Evolutionary conservation across 92 coral and sea anemone species (phyloP).

Genomic region (Siderastrea siderea): DNA sequence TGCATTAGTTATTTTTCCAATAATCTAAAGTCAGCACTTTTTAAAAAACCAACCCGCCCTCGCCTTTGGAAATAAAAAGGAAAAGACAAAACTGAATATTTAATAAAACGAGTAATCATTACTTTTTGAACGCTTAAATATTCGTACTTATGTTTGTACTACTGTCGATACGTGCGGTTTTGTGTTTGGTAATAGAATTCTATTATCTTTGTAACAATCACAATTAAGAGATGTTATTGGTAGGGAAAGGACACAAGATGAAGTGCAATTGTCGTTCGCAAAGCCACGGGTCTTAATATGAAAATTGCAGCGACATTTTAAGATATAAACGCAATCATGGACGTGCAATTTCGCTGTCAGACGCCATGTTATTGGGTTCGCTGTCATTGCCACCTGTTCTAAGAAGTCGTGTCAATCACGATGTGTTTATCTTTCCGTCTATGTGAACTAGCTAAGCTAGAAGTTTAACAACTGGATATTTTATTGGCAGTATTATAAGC

Average conservation of each 20-base stretch:
- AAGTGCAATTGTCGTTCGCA: slow-evolving; percentile 33
- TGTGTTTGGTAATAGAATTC: slow-evolving; percentile 65
- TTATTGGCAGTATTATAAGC: slow-evolving; percentile 26
- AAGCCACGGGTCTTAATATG: slow-evolving; percentile 68
- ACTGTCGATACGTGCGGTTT: slow-evolving; percentile 62
- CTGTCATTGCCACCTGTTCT: slow-evolving; percentile 74
- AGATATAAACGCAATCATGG: slow-evolving; percentile 70
- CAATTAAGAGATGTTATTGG: slow-evolving; percentile 50
- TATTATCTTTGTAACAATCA: slow-evolving; percentile 74
- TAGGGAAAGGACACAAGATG: background rate
- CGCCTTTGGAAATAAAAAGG: background rate
- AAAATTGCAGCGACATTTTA: slow-evolving; percentile 67
- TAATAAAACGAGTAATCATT: slow-evolving; percentile 38
- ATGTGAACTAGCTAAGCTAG: slow-evolving; percentile 56
- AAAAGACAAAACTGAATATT: slow-evolving; percentile 27
- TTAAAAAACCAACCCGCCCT: background rate
- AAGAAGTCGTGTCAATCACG: slow-evolving; percentile 64
- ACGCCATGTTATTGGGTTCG: slow-evolving; percentile 57
- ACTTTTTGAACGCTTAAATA: slow-evolving; percentile 22
- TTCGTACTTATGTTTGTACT: slow-evolving; percentile 22
- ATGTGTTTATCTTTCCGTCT: slow-evolving; percentile 60
- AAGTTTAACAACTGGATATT: slow-evolving; percentile 71
- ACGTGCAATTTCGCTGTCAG: slow-evolving; percentile 37
- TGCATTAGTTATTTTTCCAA: slow-evolving; percentile 10
- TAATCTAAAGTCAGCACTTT: background rate